Evolutionary conservation across 53 echinoderm and acorn worm species (phyloP).

Genomic region (Henricia sp.): DNA sequence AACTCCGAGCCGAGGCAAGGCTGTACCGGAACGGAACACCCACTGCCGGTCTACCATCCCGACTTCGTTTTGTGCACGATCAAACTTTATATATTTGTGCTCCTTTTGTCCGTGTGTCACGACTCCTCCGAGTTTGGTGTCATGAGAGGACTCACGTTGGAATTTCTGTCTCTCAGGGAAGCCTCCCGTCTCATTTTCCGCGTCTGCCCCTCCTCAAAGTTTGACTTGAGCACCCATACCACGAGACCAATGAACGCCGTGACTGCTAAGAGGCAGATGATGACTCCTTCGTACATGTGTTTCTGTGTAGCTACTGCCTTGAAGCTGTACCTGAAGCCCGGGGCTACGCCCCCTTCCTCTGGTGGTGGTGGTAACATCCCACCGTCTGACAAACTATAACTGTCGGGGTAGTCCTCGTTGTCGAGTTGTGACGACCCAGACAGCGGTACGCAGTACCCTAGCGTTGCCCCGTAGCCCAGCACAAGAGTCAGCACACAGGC

Average conservation of each 20-base stretch:
- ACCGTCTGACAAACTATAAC: background rate
- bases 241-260: slow-evolving; percentile 90
- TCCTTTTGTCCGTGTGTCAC: slow-evolving; percentile 23
- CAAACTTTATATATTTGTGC: too few species aligned
- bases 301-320: background rate
- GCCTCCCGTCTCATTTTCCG: slow-evolving; percentile 89
- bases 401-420: background rate
- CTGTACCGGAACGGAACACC: too few species aligned
- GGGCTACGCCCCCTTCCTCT: background rate
- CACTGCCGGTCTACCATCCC: too few species aligned
- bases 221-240: slow-evolving; percentile 92
- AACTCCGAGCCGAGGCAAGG: too few species aligned
- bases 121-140: slow-evolving; percentile 53
- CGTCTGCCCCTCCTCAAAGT: slow-evolving; percentile 93
- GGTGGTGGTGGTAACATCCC: too few species aligned
- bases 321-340: slow-evolving; percentile 21
- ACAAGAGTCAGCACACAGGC: slow-evolving; percentile 18
- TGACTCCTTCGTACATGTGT: slow-evolving; percentile 64
- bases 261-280: slow-evolving; percentile 86
- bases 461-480: background rate
- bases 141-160: slow-evolving; percentile 48
- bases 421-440: background rate
- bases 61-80: too few species aligned
- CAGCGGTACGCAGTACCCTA: background rate
- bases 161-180: slow-evolving; percentile 81